phyloP scores from a whole-genome alignment of 2,888 invertebrate species.

The Bhutanitis thaidina region DNA sequence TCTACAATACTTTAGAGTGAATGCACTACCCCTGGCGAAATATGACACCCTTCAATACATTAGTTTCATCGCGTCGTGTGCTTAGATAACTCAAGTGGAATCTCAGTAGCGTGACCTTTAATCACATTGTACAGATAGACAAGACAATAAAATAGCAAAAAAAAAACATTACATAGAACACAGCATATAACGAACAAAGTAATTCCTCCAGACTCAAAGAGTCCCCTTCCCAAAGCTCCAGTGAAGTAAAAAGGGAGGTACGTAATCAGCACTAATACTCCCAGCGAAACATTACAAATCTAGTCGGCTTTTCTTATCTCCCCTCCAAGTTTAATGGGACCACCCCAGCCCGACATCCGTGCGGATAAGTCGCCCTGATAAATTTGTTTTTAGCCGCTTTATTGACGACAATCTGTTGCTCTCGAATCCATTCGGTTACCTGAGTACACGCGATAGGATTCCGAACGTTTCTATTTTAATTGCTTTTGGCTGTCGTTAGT shows the following conservation, averaged over 20 bases:
- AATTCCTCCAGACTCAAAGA: not conserved
- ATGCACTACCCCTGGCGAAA: too few relatives aligned
- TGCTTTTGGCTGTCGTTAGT: too few relatives aligned
- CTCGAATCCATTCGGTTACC: constrained; percentile 22
- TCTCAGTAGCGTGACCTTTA: too few relatives aligned
- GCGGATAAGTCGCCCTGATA: constrained; percentile 12
- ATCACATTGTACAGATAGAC: too few relatives aligned
- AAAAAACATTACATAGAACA: too few relatives aligned
- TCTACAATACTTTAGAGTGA: too few relatives aligned
- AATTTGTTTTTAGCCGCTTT: constrained; percentile 13
- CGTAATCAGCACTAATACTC: constrained; percentile 16
- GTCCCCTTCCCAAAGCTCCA: not conserved
- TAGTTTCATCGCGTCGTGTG: too few relatives aligned
- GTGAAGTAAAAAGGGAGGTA: not conserved
- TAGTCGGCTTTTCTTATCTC: constrained; percentile 27
- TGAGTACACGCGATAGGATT: constrained; percentile 11
- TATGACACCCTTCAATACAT: too few relatives aligned
- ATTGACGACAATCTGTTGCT: constrained; percentile 10
- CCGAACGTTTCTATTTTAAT: not conserved
- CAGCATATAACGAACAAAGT: too few relatives aligned
- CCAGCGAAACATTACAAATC: constrained; percentile 16
- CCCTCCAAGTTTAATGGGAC: constrained; percentile 27
- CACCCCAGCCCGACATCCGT: constrained; percentile 13
- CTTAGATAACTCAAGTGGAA: too few relatives aligned
- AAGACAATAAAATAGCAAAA: too few relatives aligned